Conservation (phyloP, 1,140 invertebrate species). For the Brachionus paranguensis region DNA sequence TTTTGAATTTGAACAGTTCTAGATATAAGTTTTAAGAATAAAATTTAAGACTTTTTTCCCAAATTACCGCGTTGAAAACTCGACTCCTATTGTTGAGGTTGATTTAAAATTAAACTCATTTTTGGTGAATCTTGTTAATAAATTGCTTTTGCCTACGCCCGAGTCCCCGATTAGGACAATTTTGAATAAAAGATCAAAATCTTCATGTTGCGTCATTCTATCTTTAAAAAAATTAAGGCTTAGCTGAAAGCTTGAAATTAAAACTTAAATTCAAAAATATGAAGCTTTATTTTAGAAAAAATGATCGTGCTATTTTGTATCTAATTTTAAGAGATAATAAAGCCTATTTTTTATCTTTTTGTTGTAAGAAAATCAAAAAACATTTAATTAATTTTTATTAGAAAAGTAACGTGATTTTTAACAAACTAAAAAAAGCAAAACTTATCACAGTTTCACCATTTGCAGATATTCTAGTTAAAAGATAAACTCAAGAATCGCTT, state of each 20-base stretch:
- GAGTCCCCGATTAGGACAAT: conserved; percentile 99
- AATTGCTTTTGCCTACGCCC: conserved; percentile 98
- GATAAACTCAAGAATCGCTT: neutral
- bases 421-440: neutral
- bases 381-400: neutral
- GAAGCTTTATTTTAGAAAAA: neutral
- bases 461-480: neutral
- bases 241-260: neutral
- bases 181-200: conserved; percentile 56
- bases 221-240: neutral
- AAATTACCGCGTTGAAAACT: conserved; percentile 73
- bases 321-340: neutral
- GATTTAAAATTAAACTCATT: conserved; percentile 99
- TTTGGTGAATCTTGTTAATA: conserved; percentile 95
- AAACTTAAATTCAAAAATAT: neutral
- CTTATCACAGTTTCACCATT: neutral
- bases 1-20: conserved; percentile 54
- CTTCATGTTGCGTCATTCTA: neutral
- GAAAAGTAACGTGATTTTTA: conserved; percentile 13
- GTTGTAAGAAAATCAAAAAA: neutral
- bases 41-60: neutral
- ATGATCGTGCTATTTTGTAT: neutral
- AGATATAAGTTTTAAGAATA: conserved; percentile 54
- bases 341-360: neutral
- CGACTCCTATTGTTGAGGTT: conserved; percentile 99